Conservation (phyloP, 2,797 vertebrate species). For the Pelobates cultripes region DNA sequence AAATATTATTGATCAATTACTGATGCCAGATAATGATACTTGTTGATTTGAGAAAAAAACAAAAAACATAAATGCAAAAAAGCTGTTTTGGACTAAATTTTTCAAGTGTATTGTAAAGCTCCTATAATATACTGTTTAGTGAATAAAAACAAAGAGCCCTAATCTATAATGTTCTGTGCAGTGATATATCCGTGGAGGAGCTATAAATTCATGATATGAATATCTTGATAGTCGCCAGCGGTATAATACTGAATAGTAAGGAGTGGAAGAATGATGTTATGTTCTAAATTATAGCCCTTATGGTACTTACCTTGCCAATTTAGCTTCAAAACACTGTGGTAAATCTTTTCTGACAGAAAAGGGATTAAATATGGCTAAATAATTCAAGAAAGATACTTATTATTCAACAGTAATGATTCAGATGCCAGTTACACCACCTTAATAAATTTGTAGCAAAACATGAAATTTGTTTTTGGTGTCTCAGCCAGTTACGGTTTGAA, state of each 20-base stretch:
- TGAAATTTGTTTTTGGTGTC: not conserved
- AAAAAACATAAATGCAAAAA: too few relatives aligned
- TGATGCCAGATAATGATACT: too few relatives aligned
- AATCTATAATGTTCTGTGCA: not conserved
- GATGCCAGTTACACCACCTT: not conserved
- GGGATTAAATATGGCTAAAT: not conserved
- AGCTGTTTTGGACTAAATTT: too few relatives aligned
- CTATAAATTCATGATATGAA: not conserved
- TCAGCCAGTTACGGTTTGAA: too few relatives aligned
- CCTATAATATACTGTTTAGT: too few relatives aligned
- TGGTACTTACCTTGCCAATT: not conserved
- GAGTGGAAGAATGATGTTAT: not conserved
- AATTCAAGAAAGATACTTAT: conserved; percentile 2
- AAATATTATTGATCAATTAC: too few relatives aligned
- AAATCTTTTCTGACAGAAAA: not conserved
- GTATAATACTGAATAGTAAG: not conserved
- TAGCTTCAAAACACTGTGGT: not conserved
- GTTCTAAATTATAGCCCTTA: not conserved
- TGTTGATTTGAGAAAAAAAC: too few relatives aligned
- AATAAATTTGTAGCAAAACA: not conserved
- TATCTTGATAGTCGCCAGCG: not conserved
- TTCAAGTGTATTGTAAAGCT: too few relatives aligned
- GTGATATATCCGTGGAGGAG: not conserved
- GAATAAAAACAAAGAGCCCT: too few relatives aligned
- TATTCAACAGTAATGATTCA: not conserved